phyloP scores from a whole-genome alignment of 92 coral and sea anemone genomes.

The Porites cylindrica region DNA sequence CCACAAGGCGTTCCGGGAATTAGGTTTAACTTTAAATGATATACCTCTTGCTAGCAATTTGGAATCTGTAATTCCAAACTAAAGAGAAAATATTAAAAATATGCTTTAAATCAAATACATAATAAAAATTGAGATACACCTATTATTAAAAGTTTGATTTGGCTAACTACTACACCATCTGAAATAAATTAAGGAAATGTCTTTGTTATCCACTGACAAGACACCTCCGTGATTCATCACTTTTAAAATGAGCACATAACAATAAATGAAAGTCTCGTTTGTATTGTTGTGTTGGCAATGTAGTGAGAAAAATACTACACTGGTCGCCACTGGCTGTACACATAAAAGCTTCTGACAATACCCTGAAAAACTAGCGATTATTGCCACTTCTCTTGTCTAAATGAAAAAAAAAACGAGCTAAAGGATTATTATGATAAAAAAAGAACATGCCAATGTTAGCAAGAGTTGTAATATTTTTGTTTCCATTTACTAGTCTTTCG shows the following conservation, averaged over 20 bases:
- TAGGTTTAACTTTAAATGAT: no score
- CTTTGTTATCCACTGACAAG: constrained; percentile 4
- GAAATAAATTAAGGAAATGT: constrained; percentile 42
- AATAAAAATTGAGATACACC: neutral
- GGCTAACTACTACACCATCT: constrained; percentile 23
- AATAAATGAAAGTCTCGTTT: constrained; percentile 34
- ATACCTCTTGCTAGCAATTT: no score
- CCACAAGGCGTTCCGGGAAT: no score
- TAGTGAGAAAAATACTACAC: neutral
- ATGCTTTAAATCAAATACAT: constrained; percentile 21
- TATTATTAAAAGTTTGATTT: constrained; percentile 32
- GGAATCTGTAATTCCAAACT: no score
- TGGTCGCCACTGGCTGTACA: constrained; percentile 12
- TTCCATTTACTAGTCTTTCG: neutral
- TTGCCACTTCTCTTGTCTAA: neutral
- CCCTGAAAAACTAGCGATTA: neutral
- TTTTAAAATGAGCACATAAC: constrained; percentile 5
- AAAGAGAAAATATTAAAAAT: no score
- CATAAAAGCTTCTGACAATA: neutral
- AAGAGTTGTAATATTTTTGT: neutral
- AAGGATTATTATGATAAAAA: neutral
- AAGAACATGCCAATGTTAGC: neutral
- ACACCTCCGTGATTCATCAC: constrained; percentile 20
- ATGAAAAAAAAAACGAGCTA: no score
- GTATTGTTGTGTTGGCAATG: neutral